Evolutionary conservation across 2,888 invertebrate genomes (phyloP).

Genomic region (Oscheius sp.): DNA sequence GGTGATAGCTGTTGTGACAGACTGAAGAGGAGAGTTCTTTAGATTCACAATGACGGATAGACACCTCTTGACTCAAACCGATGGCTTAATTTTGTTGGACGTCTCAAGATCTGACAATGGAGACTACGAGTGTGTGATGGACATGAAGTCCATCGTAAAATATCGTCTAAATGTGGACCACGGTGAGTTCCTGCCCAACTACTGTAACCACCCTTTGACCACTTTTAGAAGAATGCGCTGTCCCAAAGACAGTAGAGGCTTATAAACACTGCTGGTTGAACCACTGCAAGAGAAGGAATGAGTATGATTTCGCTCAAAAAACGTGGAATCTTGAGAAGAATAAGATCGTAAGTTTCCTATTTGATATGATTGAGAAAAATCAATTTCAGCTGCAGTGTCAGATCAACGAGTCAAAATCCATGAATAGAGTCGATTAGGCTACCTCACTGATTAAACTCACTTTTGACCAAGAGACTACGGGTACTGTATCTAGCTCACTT

Average conservation of each 20-base stretch:
- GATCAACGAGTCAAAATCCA: slow-evolving; percentile 19
- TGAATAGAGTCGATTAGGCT: slow-evolving; percentile 10
- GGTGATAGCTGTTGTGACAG: not conserved
- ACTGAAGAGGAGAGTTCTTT: not conserved
- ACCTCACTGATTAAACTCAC: not conserved
- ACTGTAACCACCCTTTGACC: not conserved
- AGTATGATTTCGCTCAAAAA: slow-evolving; percentile 31
- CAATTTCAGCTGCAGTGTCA: slow-evolving; percentile 12
- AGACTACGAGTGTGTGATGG: slow-evolving; percentile 25
- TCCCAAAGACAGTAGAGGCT: slow-evolving; percentile 28
- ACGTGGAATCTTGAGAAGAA: slow-evolving; percentile 26
- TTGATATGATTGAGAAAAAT: not conserved
- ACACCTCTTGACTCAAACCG: slow-evolving; percentile 8
- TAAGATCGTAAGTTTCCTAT: slow-evolving; percentile 21
- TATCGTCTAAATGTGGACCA: slow-evolving; percentile 28
- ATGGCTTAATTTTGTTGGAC: slow-evolving; percentile 26
- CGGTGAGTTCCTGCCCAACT: slow-evolving; percentile 6
- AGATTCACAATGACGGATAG: slow-evolving; percentile 16
- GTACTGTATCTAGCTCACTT: slow-evolving; percentile 5
- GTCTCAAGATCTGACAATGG: slow-evolving; percentile 12
- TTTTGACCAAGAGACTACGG: not conserved
- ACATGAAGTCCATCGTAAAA: slow-evolving; percentile 24
- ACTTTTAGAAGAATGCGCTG: slow-evolving; percentile 31
- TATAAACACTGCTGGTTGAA: slow-evolving; percentile 30
- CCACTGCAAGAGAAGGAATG: slow-evolving; percentile 29